Evolutionary conservation across 2,888 invertebrate species (phyloP).

Genomic region (Malthinus seriepunctatus): DNA sequence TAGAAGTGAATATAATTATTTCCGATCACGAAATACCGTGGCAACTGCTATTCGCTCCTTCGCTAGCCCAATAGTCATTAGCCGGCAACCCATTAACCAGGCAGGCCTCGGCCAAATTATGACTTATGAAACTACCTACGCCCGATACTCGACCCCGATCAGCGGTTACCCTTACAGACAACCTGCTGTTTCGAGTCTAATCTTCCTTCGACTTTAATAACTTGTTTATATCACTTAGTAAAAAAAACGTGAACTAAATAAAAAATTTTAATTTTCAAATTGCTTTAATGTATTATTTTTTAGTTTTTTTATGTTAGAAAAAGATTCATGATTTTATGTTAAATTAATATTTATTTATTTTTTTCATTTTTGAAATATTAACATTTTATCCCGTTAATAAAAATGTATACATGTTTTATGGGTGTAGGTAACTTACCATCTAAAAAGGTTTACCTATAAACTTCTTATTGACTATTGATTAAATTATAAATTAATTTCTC

Average conservation of each 20-base stretch:
- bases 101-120: conserved; percentile 30
- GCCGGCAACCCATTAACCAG: conserved; percentile 41
- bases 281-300: too few relatives aligned
- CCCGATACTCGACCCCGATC: conserved; percentile 24
- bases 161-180: conserved; percentile 25
- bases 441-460: too few relatives aligned
- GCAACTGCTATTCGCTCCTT: conserved; percentile 47
- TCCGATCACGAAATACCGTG: conserved; percentile 50
- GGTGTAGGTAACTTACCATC: too few relatives aligned
- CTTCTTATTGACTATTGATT: too few relatives aligned
- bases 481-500: too few relatives aligned
- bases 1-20: conserved; percentile 56
- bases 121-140: conserved; percentile 29
- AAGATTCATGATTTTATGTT: too few relatives aligned
- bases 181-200: conserved; percentile 23
- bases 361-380: too few relatives aligned
- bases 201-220: conserved; percentile 19
- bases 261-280: not conserved
- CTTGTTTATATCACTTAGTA: conserved; percentile 17
- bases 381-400: too few relatives aligned
- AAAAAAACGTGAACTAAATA: conserved; percentile 10
- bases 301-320: too few relatives aligned
- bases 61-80: conserved; percentile 50
- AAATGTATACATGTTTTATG: too few relatives aligned
- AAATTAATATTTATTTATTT: too few relatives aligned